phyloP scores from a whole-genome alignment of 2,888 invertebrate genomes.

The Spisula subtruncata region DNA sequence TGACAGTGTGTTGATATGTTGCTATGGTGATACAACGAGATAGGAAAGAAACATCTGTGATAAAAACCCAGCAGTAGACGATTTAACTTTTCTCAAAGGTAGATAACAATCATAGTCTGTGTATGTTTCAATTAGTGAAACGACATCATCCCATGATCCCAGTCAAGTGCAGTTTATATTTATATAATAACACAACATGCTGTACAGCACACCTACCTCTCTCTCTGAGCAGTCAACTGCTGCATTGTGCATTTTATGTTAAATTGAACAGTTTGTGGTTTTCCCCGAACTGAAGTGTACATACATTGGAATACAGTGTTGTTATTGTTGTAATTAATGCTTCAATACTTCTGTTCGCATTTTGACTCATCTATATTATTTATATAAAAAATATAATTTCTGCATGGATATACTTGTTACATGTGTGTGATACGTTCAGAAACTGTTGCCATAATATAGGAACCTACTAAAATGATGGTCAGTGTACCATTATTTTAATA shows the following conservation, averaged over 20 bases:
- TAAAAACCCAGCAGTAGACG: constrained; percentile 1
- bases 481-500: background rate
- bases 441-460: background rate
- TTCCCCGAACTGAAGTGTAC: background rate
- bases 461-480: background rate
- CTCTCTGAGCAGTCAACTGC: no score
- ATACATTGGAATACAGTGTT: background rate
- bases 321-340: background rate
- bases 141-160: background rate
- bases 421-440: background rate
- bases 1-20: constrained; percentile 42
- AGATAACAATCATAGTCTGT: background rate
- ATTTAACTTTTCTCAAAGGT: constrained; percentile 15
- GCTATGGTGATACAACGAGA: constrained; percentile 29
- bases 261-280: background rate
- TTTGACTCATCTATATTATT: background rate
- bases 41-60: constrained; percentile 17
- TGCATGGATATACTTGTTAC: constrained; percentile 3
- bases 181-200: no score
- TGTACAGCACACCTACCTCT: no score
- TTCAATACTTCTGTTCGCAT: background rate
- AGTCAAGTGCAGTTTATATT: background rate
- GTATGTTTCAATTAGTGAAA: background rate
- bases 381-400: background rate
- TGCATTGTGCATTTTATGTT: no score